phyloP scores from a whole-genome alignment of 2,113 vertebrate species.

The Empidonax alnorum region DNA sequence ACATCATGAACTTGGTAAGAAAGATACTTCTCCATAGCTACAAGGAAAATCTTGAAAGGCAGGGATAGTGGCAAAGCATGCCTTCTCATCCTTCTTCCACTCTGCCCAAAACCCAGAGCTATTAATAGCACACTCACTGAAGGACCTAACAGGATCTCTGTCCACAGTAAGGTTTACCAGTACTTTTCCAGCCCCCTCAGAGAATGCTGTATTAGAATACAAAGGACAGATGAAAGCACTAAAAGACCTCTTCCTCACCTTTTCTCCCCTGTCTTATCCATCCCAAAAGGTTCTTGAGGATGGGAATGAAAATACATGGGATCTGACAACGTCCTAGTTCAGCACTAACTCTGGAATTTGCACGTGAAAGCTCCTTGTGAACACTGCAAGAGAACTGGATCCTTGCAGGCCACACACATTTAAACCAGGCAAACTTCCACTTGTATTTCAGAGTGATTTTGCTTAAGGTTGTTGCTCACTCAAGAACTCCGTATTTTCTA shows the following conservation, averaged over 20 bases:
- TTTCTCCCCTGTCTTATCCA: not conserved
- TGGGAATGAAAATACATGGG: not conserved
- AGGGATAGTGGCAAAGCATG: not conserved
- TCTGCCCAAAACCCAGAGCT: slow-evolving; percentile 7
- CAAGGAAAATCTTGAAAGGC: not conserved
- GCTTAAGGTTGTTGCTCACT: not conserved
- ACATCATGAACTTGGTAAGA: not conserved
- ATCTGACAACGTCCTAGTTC: not conserved
- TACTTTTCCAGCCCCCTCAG: not conserved
- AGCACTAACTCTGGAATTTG: not conserved
- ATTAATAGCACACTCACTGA: slow-evolving; percentile 23
- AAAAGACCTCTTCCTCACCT: not conserved
- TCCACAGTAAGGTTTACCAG: slow-evolving; percentile 15
- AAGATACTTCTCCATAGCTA: not conserved
- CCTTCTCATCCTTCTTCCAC: slow-evolving; percentile 15
- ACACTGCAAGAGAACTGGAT: not conserved
- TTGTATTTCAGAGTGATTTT: not conserved
- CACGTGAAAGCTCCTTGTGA: not conserved
- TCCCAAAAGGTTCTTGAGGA: not conserved
- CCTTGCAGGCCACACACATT: not conserved
- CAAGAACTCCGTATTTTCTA: not conserved
- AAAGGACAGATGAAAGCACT: not conserved
- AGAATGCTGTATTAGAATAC: not conserved
- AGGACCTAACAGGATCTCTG: slow-evolving; percentile 21
- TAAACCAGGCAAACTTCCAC: not conserved